Evolutionary conservation across 2,888 invertebrate genomes (phyloP).

Genomic region (Aphrophora alni): DNA sequence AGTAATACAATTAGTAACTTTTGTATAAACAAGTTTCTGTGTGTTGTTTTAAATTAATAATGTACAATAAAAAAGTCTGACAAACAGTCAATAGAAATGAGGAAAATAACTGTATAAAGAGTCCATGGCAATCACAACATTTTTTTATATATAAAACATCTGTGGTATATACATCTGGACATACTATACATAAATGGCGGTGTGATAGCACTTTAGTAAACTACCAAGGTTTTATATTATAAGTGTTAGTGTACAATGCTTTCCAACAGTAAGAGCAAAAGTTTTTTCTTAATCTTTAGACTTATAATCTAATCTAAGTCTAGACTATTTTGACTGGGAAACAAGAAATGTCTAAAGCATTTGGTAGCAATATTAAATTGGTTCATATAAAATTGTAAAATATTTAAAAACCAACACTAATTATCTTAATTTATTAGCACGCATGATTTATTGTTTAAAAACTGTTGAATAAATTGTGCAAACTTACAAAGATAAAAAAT

Average conservation of each 20-base stretch:
- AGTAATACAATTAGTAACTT: too few relatives aligned
- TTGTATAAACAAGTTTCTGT: too few relatives aligned
- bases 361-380: neutral
- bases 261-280: neutral
- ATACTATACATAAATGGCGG: neutral
- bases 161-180: too few relatives aligned
- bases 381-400: constrained; percentile 3
- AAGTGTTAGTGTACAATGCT: neutral
- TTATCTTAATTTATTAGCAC: neutral
- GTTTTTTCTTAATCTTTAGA: neutral
- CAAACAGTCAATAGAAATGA: too few relatives aligned
- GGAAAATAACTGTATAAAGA: too few relatives aligned
- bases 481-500: constrained; percentile 11
- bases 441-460: neutral
- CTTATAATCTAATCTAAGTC: neutral
- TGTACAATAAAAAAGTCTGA: too few relatives aligned
- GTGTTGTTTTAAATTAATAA: too few relatives aligned
- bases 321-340: neutral
- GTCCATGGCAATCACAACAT: too few relatives aligned
- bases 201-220: neutral
- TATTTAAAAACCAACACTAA: neutral
- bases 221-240: neutral
- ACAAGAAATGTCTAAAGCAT: neutral
- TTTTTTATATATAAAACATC: too few relatives aligned
- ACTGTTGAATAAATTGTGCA: constrained; percentile 9